These are phyloP conservation scores for Helicolenus hilgendorfi DNA, from an alignment of 2,797 vertebrate genomes.

Conservation along the genomic window DNA sequence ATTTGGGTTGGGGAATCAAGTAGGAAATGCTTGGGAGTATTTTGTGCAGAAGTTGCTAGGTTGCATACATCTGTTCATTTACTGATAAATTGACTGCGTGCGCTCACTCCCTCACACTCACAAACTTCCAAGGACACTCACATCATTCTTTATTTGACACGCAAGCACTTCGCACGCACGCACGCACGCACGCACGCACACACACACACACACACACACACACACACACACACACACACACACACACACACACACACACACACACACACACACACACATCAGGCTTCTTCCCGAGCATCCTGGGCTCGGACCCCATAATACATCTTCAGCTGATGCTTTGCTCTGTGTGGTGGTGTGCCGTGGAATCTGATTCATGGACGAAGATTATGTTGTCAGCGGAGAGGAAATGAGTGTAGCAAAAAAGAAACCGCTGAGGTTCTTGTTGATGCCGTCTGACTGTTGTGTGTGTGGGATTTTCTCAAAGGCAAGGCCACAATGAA, in stretches of 20 bases:
- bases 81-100: neutral
- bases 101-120: neutral
- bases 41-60: neutral
- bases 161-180: neutral
- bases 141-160: constrained; percentile 11
- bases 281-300: neutral
- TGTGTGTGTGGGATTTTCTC: constrained; percentile 2
- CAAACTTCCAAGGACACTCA: neutral
- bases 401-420: constrained; percentile 8
- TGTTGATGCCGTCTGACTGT: neutral
- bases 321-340: constrained; percentile 16
- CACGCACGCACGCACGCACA: neutral
- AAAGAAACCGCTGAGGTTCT: neutral
- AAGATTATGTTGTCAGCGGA: constrained; percentile 27
- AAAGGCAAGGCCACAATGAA: neutral
- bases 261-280: neutral
- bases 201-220: neutral
- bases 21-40: neutral
- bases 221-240: constrained; percentile 5
- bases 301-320: neutral
- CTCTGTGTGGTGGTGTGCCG: neutral
- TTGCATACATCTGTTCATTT: neutral
- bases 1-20: neutral
- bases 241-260: neutral
- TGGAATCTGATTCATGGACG: neutral